Base-by-base conservation (phyloP, 2,797 vertebrate genomes). In the Chaunax sp. region DNA sequence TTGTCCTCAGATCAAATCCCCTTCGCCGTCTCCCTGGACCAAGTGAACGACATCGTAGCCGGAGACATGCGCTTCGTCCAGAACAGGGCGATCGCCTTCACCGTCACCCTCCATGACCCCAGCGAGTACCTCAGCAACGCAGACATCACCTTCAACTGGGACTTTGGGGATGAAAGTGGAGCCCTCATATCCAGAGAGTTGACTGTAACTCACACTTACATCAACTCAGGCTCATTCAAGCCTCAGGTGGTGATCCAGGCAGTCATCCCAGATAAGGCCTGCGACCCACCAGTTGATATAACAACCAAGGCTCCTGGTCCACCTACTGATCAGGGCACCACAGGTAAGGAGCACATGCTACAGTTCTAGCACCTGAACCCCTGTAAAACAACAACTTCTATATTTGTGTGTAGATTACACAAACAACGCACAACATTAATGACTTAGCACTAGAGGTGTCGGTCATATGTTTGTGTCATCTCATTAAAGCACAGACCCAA, bases 81-180 rank as follows among this genome's bases (percentile, higher is more conserved):
- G 84, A 97, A 97, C 87, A 90, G 94, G 16, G 93, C 97, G 0
- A 94, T 99, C 41, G 91, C 94, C 26, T 98, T 99, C 88, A 84
- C 84, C 6, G 81, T 97, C 71, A 88, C 87, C 28, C 93, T 99
- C 50, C 97, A 99, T 0, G 97, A 98, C 88, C 97, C 97, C 70
- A 97, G 97, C 80, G 72, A 83, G 20, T 99, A 95, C 90, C 93
- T 99, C 52, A 76, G 89, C 35, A 64, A 80, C 1, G 95, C 96
- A 0, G 97, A 98, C 75, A 70, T 97, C 80, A 96, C 96, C 81
- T 98, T 94, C 82, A 96, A 97, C 79, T 99, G 97, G 97, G 95
- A 98, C 85, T 99, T 99, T 38, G 97, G 97, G 2, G 97, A 98
- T 43, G 68, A 69, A 7, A 97, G 96, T 1, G 97, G 97, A 13